A percentile compares a stretch with the other conserved stretches of the same genome.
These are phyloP conservation scores for Palythoa grandis DNA, from an alignment of 92 coral and sea anemone genomes.

Conservation along the genomic window DNA sequence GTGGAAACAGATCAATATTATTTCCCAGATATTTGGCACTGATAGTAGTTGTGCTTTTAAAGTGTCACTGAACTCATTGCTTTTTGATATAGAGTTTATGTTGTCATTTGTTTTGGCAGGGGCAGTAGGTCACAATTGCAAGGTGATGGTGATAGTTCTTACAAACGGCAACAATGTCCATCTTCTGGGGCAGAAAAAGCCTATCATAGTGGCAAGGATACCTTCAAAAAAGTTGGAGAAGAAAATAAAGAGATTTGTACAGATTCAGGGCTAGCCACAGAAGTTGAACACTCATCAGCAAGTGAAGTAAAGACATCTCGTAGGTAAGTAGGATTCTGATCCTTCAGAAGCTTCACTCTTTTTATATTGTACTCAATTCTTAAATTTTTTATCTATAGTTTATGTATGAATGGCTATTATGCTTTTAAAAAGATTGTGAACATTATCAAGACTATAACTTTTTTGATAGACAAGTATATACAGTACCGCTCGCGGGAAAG, in stretches of 20 bases:
- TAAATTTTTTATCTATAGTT: background rate
- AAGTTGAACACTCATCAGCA: background rate
- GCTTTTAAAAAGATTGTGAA: background rate
- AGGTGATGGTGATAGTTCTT: background rate
- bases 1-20: conserved; percentile 14
- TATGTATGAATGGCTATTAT: background rate
- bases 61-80: background rate
- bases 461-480: no score
- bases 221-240: background rate
- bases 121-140: conserved; percentile 22
- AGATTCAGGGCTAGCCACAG: background rate
- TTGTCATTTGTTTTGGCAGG: conserved; percentile 10
- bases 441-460: no score
- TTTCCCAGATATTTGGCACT: background rate
- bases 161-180: background rate
- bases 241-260: background rate
- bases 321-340: background rate
- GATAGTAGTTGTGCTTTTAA: background rate
- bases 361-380: background rate
- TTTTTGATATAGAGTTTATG: background rate
- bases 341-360: background rate
- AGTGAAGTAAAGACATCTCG: background rate
- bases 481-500: no score
- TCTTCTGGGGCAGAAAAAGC: conserved; percentile 1
- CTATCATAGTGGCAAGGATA: conserved; percentile 5